phyloP scores from a whole-genome alignment of 2,888 invertebrate species.

The Oscheius sp. region DNA sequence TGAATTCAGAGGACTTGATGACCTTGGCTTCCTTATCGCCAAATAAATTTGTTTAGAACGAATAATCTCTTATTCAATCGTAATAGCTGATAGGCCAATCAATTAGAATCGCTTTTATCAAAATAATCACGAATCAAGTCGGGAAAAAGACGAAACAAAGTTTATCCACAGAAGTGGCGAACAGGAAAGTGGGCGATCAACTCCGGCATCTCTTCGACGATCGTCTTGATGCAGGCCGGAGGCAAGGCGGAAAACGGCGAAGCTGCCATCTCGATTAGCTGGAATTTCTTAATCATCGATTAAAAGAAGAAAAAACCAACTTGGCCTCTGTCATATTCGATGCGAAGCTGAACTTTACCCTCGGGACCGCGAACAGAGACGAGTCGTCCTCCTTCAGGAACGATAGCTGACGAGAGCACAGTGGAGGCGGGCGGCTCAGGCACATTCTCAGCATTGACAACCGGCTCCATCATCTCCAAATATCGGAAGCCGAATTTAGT shows the following conservation, averaged over 20 bases:
- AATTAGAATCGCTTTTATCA: too few species aligned
- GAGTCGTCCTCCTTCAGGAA: conserved; percentile 22
- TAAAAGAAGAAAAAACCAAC: neutral
- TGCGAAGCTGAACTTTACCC: conserved; percentile 14
- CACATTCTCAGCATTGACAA: neutral
- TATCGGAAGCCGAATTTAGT: neutral
- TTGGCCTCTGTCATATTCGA: conserved; percentile 26
- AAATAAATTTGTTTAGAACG: too few species aligned
- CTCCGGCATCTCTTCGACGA: conserved; percentile 21
- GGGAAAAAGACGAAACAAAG: too few species aligned
- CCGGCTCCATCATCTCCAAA: neutral
- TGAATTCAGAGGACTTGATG: too few species aligned
- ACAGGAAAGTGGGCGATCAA: conserved; percentile 24
- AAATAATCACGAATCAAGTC: too few species aligned
- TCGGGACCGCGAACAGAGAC: conserved; percentile 2
- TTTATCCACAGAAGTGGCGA: too few species aligned
- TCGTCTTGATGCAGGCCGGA: conserved; percentile 18
- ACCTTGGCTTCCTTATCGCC: too few species aligned
- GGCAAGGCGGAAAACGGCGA: conserved; percentile 26
- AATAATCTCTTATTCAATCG: too few species aligned
- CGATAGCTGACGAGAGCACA: conserved; percentile 10
- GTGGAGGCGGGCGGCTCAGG: conserved; percentile 5
- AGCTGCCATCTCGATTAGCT: conserved; percentile 1
- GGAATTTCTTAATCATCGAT: neutral
- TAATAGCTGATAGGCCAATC: too few species aligned